Conservation (phyloP, 2,888 invertebrate species). For the Miltochrista miniata region DNA sequence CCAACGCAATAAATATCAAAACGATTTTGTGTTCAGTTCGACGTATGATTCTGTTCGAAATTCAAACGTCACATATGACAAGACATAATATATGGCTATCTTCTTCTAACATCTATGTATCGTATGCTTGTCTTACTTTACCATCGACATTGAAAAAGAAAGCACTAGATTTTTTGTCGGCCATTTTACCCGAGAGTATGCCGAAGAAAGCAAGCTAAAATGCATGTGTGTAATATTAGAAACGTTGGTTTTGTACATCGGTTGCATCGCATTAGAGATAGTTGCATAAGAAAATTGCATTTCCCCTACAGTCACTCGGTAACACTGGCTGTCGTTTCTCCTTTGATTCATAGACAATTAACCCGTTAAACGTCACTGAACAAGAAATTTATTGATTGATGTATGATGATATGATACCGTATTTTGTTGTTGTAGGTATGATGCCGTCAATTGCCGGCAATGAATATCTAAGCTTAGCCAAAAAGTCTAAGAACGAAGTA, state of each 20-base stretch:
- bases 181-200: slow-evolving; percentile 77
- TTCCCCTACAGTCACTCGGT: slow-evolving; percentile 49
- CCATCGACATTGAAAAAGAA: slow-evolving; percentile 80
- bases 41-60: slow-evolving; percentile 57
- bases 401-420: neutral
- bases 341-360: slow-evolving; percentile 33
- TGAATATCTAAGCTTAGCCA: too few species aligned
- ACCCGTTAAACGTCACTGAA: slow-evolving; percentile 5
- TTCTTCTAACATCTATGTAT: slow-evolving; percentile 48
- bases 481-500: too few species aligned
- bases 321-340: slow-evolving; percentile 30
- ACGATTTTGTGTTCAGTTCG: slow-evolving; percentile 59
- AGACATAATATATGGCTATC: slow-evolving; percentile 56
- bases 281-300: slow-evolving; percentile 82
- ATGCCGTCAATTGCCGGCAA: too few species aligned
- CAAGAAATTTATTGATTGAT: slow-evolving; percentile 1
- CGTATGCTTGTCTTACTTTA: slow-evolving; percentile 49
- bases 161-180: slow-evolving; percentile 72
- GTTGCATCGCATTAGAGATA: slow-evolving; percentile 70
- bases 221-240: slow-evolving; percentile 80
- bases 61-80: slow-evolving; percentile 55
- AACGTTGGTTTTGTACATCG: slow-evolving; percentile 67
- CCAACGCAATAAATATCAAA: slow-evolving; percentile 53
- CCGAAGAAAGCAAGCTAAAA: slow-evolving; percentile 81
- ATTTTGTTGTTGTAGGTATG: too few species aligned